These are phyloP conservation scores for Tauraco hartlaubi DNA, from an alignment of 2,797 vertebrate genomes.

Conservation along the genomic window DNA sequence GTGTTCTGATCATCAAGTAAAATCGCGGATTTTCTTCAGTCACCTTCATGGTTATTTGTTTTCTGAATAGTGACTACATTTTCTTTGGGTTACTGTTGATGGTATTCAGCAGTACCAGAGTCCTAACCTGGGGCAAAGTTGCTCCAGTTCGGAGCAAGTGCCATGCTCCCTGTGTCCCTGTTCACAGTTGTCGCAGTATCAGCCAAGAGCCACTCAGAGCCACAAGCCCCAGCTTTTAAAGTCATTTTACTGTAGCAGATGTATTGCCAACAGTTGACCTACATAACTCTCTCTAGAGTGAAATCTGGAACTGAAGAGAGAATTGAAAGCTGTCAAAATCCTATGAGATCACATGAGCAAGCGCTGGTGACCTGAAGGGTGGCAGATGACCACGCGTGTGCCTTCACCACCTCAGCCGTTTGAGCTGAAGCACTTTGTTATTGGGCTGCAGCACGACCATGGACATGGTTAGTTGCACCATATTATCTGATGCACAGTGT, in stretches of 20 bases:
- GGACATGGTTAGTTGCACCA: background rate
- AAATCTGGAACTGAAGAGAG: background rate
- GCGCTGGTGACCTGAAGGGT: background rate
- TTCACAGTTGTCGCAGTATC: background rate
- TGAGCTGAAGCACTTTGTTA: background rate
- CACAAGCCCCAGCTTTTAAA: background rate
- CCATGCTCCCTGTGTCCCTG: background rate
- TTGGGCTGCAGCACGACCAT: background rate
- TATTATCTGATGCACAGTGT: background rate
- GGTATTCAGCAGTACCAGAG: background rate
- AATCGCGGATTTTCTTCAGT: background rate
- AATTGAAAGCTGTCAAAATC: background rate
- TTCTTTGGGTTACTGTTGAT: background rate
- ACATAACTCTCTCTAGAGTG: background rate
- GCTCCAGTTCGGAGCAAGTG: background rate
- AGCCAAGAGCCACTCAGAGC: background rate
- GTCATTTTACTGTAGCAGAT: background rate
- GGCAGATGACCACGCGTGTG: rapidly evolving
- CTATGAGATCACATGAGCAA: background rate
- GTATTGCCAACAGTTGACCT: background rate
- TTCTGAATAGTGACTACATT: background rate
- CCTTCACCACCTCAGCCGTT: rapidly evolving
- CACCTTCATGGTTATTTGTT: background rate
- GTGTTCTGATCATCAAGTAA: background rate
- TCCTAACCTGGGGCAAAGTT: background rate